A percentile compares a stretch with the other conserved stretches of the same genome.
These are phyloP conservation scores for Nannoperca obscura DNA, from an alignment of 2,797 vertebrate species.

Conservation along the genomic window DNA sequence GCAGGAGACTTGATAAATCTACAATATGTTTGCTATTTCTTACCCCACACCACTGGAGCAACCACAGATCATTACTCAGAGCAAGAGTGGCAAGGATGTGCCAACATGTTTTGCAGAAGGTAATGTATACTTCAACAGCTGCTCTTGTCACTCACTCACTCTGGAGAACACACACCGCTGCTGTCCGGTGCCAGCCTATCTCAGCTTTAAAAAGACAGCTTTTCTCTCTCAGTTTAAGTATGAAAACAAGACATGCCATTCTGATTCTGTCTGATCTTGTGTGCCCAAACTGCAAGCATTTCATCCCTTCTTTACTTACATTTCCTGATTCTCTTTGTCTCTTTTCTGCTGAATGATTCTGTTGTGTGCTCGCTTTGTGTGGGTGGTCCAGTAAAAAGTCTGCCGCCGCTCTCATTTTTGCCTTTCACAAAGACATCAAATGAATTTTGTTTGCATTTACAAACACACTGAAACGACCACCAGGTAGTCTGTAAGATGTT, in stretches of 20 bases:
- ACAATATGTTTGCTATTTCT: conserved; percentile 17
- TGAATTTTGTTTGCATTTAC: conserved; percentile 41
- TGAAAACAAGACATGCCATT: conserved; percentile 34
- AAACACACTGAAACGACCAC: conserved; percentile 41
- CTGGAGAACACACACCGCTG: conserved; percentile 28
- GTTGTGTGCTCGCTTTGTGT: conserved; percentile 38
- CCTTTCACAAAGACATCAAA: conserved; percentile 55
- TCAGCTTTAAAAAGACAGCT: conserved; percentile 27
- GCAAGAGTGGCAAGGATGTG: conserved; percentile 41
- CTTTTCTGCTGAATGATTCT: conserved; percentile 43
- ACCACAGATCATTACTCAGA: conserved; percentile 46
- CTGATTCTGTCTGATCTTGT: conserved; percentile 50
- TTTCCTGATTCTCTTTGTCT: conserved; percentile 50
- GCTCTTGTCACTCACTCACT: conserved; percentile 47
- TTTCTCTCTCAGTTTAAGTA: conserved; percentile 26
- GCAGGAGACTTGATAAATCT: conserved; percentile 4
- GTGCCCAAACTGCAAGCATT: conserved; percentile 34
- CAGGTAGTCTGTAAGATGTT: conserved; percentile 12
- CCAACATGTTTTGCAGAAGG: conserved; percentile 34
- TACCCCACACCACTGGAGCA: conserved; percentile 6
- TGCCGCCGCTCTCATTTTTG: conserved; percentile 19
- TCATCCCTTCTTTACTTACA: conserved; percentile 48
- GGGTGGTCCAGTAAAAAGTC: conserved; percentile 50
- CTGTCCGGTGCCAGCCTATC: conserved; percentile 41
- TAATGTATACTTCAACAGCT: conserved; percentile 43